Evolutionary conservation across 1,140 invertebrate species (phyloP).

Genomic region (Palaemon carinicauda): DNA sequence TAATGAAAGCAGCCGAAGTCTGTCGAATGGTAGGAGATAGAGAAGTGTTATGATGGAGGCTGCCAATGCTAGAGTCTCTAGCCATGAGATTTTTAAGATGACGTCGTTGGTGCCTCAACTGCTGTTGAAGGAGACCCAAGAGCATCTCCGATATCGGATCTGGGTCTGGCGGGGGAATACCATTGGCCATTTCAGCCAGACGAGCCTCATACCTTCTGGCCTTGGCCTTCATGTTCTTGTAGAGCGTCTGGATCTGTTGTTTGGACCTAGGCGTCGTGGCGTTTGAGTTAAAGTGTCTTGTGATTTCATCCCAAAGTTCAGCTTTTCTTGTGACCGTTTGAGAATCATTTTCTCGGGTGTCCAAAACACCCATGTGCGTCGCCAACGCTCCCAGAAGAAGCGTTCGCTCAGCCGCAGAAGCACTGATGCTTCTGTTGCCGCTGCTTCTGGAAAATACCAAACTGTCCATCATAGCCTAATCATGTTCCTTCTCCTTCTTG

Average conservation of each 20-base stretch:
- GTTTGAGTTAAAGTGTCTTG: constrained; percentile 27
- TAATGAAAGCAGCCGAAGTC: neutral
- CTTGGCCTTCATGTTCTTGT: constrained; percentile 47
- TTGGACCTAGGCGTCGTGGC: constrained; percentile 3
- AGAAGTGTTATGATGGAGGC: neutral
- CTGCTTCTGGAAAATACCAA: neutral
- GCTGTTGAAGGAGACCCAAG: constrained; percentile 28
- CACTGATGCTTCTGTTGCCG: constrained; percentile 26
- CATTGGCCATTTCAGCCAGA: constrained; percentile 14
- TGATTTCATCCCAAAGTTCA: constrained; percentile 37
- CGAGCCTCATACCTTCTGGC: constrained; percentile 34
- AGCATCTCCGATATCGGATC: constrained; percentile 43
- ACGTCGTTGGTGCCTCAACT: constrained; percentile 31
- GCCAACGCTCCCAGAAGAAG: constrained; percentile 34
- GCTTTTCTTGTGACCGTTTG: constrained; percentile 36
- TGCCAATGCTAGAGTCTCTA: neutral
- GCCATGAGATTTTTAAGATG: neutral
- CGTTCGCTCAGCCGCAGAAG: constrained; percentile 17
- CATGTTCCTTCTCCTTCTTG: neutral
- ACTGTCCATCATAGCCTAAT: neutral
- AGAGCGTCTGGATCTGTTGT: constrained; percentile 41
- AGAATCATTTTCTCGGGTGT: constrained; percentile 32
- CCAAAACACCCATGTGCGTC: constrained; percentile 24
- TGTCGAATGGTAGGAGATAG: neutral
- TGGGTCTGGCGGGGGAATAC: constrained; percentile 26